Evolutionary conservation across 2,797 vertebrate species (phyloP), one percentile per base, ranked within the genome.

Genomic region (Artibeus lituratus): DNA sequence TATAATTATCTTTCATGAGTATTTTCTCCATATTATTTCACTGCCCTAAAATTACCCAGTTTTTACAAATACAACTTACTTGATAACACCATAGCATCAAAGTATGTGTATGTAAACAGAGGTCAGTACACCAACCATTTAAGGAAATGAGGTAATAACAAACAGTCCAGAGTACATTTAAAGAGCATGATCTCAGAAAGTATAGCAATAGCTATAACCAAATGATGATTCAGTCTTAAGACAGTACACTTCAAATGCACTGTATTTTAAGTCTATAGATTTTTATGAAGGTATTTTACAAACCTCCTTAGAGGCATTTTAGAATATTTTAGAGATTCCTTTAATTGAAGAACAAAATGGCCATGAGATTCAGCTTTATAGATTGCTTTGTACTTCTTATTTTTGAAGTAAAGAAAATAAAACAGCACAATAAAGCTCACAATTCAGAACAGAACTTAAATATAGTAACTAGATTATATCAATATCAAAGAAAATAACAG

Each of bases 401-500:
- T 95, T 80, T 91, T 92, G 87, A 95, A 92, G 65, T 91, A 96
- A 51, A 72, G 21, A 91, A 95, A 93, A 95, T 29, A 35, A 32
- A 94, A 81, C 7, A 72, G 70, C 39, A 93, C 6, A 92, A 92
- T 53, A 87, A 84, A 94, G 19, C 47, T 96, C 49, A 81, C 29
- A 95, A 92, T 94, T 96, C 57, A 85, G 81, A 96, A 83, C 10
- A 78, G 26, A 95, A 93, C 53, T 87, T 95, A 96, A 94, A 96
- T 91, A n/a, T 94, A 91, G 86, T 51, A 87, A 85, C 22, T 74
- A 53, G 67, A 91, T 51, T 80, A 62, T 55, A 95, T 62, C 32
- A 92, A 77, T 82, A 82, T 73, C 95, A 95, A 92, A 94, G 86
- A 97, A 96, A 96, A 97, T 14, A 97, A 94, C 96, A 91, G 97